Evolutionary conservation across 2,888 invertebrate genomes (phyloP).

Genomic region (Chaitophorus viminalis): DNA sequence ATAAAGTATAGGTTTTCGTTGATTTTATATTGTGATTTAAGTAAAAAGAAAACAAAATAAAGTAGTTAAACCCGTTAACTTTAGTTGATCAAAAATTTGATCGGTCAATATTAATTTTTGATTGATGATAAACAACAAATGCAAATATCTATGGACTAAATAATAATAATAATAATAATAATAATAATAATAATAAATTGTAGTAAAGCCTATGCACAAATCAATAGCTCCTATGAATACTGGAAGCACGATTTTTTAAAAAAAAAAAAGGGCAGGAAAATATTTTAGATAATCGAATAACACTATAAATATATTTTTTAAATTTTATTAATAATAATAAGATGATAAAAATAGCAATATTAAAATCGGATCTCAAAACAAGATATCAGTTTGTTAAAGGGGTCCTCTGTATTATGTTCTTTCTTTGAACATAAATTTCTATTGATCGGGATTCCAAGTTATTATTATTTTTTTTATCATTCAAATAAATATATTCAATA

Average conservation of each 20-base stretch:
- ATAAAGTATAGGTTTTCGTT: slow-evolving; percentile 27
- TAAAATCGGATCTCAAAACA: slow-evolving; percentile 55
- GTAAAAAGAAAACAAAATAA: slow-evolving; percentile 46
- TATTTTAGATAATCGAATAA: slow-evolving; percentile 60
- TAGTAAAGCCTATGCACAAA: slow-evolving; percentile 57
- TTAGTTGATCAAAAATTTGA: slow-evolving; percentile 42
- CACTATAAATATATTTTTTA: slow-evolving; percentile 54
- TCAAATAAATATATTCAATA: slow-evolving; percentile 60
- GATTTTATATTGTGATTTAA: slow-evolving; percentile 41
- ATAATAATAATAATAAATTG: slow-evolving; percentile 53
- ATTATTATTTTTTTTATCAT: slow-evolving; percentile 46
- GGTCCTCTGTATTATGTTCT: slow-evolving; percentile 49
- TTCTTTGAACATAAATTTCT: slow-evolving; percentile 53
- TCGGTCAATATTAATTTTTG: slow-evolving; percentile 32
- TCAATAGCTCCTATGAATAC: slow-evolving; percentile 61
- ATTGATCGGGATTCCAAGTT: slow-evolving; percentile 56
- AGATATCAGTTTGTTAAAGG: slow-evolving; percentile 54
- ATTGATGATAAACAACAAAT: slow-evolving; percentile 34
- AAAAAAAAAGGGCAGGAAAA: slow-evolving; percentile 54
- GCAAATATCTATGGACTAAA: slow-evolving; percentile 50
- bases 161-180: slow-evolving; percentile 34
- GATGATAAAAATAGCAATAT: slow-evolving; percentile 61
- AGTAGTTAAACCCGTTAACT: slow-evolving; percentile 52
- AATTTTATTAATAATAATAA: slow-evolving; percentile 57
- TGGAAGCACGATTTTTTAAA: slow-evolving; percentile 59